Percentiles rank a stretch among this genome's conserved stretches.
These are phyloP conservation scores for Drosophila erecta DNA, from an alignment of 1,140 invertebrate species.

Conservation along the genomic window DNA sequence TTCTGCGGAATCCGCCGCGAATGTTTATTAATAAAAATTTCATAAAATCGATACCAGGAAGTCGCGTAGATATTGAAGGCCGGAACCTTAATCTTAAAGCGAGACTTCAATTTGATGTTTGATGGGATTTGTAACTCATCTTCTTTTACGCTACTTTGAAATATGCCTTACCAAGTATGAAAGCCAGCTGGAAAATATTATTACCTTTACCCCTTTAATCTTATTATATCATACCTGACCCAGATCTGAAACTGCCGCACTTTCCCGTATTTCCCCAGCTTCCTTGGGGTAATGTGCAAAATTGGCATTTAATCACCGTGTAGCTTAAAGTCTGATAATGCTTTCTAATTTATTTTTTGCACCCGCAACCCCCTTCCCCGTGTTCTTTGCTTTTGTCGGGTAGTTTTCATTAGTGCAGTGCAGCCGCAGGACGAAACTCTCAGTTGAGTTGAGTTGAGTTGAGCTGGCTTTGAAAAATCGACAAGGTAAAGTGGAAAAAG, in stretches of 20 bases:
- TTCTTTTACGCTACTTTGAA: too few relatives aligned
- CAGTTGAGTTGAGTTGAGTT: conserved; percentile 8
- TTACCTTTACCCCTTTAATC: too few relatives aligned
- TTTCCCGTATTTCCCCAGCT: background rate
- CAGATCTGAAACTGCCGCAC: background rate
- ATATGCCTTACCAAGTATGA: too few relatives aligned
- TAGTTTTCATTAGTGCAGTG: conserved; percentile 49
- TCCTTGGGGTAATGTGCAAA: background rate
- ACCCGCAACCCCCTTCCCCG: background rate
- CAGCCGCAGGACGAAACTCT: conserved; percentile 29
- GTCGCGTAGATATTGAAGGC: conserved; percentile 12
- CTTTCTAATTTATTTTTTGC: conserved; percentile 23
- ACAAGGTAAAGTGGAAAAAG: conserved; percentile 63
- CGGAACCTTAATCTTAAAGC: conserved; percentile 9
- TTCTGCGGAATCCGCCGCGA: conserved; percentile 62
- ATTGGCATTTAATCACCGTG: background rate
- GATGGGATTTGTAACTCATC: background rate
- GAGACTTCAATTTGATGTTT: background rate
- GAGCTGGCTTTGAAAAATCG: conserved; percentile 64
- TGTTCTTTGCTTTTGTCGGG: background rate
- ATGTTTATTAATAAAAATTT: conserved; percentile 82
- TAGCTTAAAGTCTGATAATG: conserved; percentile 1
- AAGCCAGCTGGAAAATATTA: too few relatives aligned
- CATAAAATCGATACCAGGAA: conserved; percentile 67
- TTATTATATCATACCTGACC: background rate